These are phyloP conservation scores for Polyommatus icarus DNA, from an alignment of 2,888 invertebrate genomes.

Conservation along the genomic window DNA sequence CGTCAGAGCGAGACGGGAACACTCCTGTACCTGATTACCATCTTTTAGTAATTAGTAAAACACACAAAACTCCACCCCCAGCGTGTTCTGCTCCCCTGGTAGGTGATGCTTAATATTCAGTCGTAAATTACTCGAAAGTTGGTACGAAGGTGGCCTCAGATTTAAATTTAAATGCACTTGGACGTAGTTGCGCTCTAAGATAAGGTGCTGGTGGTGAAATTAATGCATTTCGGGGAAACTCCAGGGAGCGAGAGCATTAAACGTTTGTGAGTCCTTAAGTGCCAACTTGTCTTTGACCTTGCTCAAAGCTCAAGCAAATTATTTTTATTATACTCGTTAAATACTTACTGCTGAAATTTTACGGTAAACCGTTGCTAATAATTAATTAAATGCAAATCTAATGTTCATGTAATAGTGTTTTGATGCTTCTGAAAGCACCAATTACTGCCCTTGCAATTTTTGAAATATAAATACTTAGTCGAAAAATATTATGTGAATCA, in stretches of 20 bases:
- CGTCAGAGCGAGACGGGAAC: constrained; percentile 52
- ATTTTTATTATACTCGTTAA: background rate
- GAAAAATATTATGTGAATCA: too few relatives aligned
- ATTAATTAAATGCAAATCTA: too few relatives aligned
- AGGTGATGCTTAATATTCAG: constrained; percentile 78
- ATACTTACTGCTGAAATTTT: too few relatives aligned
- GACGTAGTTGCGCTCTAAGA: constrained; percentile 55
- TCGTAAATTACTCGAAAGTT: constrained; percentile 79
- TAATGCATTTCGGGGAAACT: constrained; percentile 41
- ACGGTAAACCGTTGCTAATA: too few relatives aligned
- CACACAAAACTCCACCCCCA: constrained; percentile 82
- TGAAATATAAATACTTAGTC: too few relatives aligned
- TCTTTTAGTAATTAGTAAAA: constrained; percentile 83
- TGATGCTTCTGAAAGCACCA: too few relatives aligned
- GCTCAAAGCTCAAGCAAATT: background rate
- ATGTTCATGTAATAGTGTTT: too few relatives aligned
- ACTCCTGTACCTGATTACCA: constrained; percentile 78
- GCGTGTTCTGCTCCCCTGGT: constrained; percentile 77
- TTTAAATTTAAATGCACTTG: constrained; percentile 70
- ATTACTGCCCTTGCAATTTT: too few relatives aligned
- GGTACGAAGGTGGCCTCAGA: constrained; percentile 68
- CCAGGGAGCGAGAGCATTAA: constrained; percentile 24
- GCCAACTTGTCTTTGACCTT: constrained; percentile 6
- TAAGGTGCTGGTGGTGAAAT: constrained; percentile 56
- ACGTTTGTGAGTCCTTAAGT: constrained; percentile 24